Evolutionary conservation across 1,140 invertebrate genomes (phyloP), one percentile per base, ranked within the genome.

Genomic region (Rhizoglyphus robini): DNA sequence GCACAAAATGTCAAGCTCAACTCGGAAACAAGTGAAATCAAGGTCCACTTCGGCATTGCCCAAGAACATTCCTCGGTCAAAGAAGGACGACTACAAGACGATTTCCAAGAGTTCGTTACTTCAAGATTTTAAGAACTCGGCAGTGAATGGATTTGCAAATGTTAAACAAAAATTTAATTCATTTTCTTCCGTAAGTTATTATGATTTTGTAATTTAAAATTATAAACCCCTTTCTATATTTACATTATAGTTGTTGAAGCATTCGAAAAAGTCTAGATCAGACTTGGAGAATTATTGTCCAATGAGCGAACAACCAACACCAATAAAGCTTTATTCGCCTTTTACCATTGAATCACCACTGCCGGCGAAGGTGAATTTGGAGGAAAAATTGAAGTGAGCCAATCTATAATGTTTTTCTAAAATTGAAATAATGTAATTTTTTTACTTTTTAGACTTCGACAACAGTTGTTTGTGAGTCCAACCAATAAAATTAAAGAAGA

Each of bases 281-380:
- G 23, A 60, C 32, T 15, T 32, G 79, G 20, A 64, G 20, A 49
- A 48, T 57, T 67, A 69, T 57, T 4, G 65, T 57, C 48, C 34
- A n/a, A 29, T 65, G 25, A 20, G n/a, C 57, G 67, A 66, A 30
- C 27, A 31, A 31, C 36, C 38, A 3, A 69, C 68, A 27, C 68
- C 68, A 18, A 63, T 69, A 18, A 68, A 69, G 34, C 32, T 69
- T n/a, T 69, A 69, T 51, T 64, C 68, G 15, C 68, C 68, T 13
- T 69, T 69, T 18, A 64, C 48, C 8, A 66, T 69, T 64, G 68
- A 68, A n/a, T 65, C 66, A 36, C 68, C 68, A 60, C 64, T 61
- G 34, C 63, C 65, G 11, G 4, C 25, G 20, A 60, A 29, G 29
- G 3, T 32, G n/a, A 32, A 25, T 27, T 8, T 29, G 23, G 20